Percentiles rank a stretch among this genome's conserved stretches.
Conservation (phyloP, 2,113 vertebrate species). For the Microtus montanus region DNA sequence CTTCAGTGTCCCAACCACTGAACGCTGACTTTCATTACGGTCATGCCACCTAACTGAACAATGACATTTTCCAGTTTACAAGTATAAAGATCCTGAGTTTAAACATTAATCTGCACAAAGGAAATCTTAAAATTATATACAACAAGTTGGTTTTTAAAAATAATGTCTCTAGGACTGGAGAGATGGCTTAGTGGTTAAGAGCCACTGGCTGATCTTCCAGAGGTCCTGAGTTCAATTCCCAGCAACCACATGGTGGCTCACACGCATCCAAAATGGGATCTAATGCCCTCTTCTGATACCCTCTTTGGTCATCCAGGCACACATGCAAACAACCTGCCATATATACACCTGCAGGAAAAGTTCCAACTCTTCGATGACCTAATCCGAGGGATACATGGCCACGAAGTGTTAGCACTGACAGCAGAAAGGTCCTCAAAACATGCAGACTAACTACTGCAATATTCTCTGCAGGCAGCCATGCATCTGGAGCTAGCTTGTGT, state of each 20-base stretch:
- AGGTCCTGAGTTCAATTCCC: neutral
- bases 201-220: neutral
- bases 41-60: neutral
- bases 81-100: conserved; percentile 77
- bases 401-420: conserved; percentile 69
- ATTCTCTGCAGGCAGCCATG: conserved; percentile 79
- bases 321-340: conserved; percentile 68
- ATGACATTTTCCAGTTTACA: conserved; percentile 69
- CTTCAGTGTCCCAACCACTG: conserved; percentile 27
- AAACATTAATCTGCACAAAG: conserved; percentile 64
- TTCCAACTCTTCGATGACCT: conserved; percentile 34
- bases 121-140: conserved; percentile 74
- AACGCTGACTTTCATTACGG: conserved; percentile 59
- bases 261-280: neutral
- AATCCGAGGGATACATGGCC: conserved; percentile 63
- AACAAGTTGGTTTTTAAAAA: conserved; percentile 81
- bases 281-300: neutral
- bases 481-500: conserved; percentile 68
- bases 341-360: conserved; percentile 82
- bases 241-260: neutral
- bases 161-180: conserved; percentile 32
- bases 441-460: conserved; percentile 81
- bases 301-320: neutral
- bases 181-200: neutral
- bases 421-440: conserved; percentile 79